Evolutionary conservation across 2,888 invertebrate genomes (phyloP), one percentile per base, ranked within the genome.

Genomic region (Notocelia uddmanniana): DNA sequence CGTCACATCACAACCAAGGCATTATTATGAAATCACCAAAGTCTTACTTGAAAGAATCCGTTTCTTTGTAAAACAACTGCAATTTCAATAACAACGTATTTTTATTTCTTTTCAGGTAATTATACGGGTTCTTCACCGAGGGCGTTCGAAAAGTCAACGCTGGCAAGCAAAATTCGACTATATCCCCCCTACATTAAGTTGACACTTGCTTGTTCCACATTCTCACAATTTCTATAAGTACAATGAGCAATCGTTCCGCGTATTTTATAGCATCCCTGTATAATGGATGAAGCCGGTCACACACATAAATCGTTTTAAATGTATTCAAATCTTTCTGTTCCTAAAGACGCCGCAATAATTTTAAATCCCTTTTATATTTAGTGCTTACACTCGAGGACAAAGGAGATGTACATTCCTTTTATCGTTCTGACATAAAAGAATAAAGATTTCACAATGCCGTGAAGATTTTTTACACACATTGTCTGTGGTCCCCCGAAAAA

Each of bases 301-400:
- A 68, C 63, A 63, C 76, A 73, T 76, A 76, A 76, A 76, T 76
- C 68, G 59, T 73, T 73, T 64, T 67, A 68, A 75, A 75, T 75
- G 74, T 73, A 76, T 75, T 74, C 67, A 64, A 69, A 68, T 66
- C 74, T 63, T 60, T 64, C 62, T 62, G 34, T n/a, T 52, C 62
- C 70, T 26, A 48, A 69, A 64, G 72, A 71, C 70, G 68, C 37
- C 59, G 73, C 68, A 64, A 75, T 76, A 74, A 75, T 74, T 75
- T 75, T 62, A 60, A 73, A 71, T 73, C 71, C 71, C 55, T 64
- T 62, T 72, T 74, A 69, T 55, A 54, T 73, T 54, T 69, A 73
- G 41, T 68, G 34, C 69, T 70, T 63, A 73, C 73, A 69, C 73
- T 66, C 57, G 50, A 37, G 66, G 70, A 73, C 67, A 70, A 70